These are phyloP conservation scores for Megalurothrips usitatus DNA, from an alignment of 2,888 invertebrate species.

Conservation along the genomic window DNA sequence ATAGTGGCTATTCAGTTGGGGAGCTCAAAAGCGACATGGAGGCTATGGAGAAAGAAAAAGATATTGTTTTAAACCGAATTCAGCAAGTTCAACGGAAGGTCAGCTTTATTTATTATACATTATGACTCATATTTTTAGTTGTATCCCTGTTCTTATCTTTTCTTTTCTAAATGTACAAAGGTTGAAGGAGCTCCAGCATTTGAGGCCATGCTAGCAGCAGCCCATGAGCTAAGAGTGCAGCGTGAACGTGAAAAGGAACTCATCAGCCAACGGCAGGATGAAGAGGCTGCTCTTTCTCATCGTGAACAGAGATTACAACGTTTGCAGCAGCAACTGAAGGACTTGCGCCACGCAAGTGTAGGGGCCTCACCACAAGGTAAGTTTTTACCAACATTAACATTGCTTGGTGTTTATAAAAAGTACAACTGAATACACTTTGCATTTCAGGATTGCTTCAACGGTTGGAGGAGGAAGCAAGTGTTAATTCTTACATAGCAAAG, in stretches of 20 bases:
- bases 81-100: slow-evolving; percentile 56
- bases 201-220: slow-evolving; percentile 56
- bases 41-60: slow-evolving; percentile 81
- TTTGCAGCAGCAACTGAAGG: slow-evolving; percentile 63
- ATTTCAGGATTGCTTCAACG: slow-evolving; percentile 59
- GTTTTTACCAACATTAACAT: slow-evolving; percentile 27
- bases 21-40: slow-evolving; percentile 80
- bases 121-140: background rate
- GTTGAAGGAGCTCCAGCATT: slow-evolving; percentile 62
- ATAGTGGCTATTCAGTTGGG: slow-evolving; percentile 59
- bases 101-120: slow-evolving; percentile 10
- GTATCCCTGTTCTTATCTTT: slow-evolving; percentile 32
- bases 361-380: slow-evolving; percentile 58
- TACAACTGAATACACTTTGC: slow-evolving; percentile 14
- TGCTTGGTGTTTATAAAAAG: background rate
- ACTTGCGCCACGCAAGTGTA: slow-evolving; percentile 52
- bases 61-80: slow-evolving; percentile 62
- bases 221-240: slow-evolving; percentile 53
- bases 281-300: slow-evolving; percentile 51
- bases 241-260: slow-evolving; percentile 57
- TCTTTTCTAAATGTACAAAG: slow-evolving; percentile 42
- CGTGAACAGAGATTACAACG: slow-evolving; percentile 55
- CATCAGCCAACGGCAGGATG: slow-evolving; percentile 54
- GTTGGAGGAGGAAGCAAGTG: slow-evolving; percentile 70
- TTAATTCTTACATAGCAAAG: slow-evolving; percentile 68